Evolutionary conservation across 1,140 invertebrate genomes (phyloP).

Genomic region (Plectus sambesii): DNA sequence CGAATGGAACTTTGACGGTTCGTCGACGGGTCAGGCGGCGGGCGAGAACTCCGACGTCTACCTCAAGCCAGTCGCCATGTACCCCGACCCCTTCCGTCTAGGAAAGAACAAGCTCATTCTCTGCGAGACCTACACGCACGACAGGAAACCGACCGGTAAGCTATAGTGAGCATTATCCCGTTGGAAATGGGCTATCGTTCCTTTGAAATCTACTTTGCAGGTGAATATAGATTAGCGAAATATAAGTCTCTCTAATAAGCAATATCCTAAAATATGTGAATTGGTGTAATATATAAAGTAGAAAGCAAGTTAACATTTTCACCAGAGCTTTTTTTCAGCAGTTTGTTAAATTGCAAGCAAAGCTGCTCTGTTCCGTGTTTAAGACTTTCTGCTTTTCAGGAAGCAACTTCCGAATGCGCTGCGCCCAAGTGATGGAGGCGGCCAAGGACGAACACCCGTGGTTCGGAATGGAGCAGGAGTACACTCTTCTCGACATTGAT

Average conservation of each 20-base stretch:
- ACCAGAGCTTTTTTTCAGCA: constrained; percentile 23
- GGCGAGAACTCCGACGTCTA: constrained; percentile 71
- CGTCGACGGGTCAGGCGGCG: constrained; percentile 55
- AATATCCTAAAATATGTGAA: no score
- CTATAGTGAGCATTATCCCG: no score
- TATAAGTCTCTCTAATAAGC: no score
- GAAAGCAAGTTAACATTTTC: no score
- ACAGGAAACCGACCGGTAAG: constrained; percentile 59
- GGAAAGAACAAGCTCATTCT: constrained; percentile 81
- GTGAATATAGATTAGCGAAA: no score
- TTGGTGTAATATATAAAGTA: no score
- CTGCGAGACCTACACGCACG: constrained; percentile 64
- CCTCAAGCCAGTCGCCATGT: constrained; percentile 73
- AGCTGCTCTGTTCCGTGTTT: no score
- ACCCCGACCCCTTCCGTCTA: constrained; percentile 78
- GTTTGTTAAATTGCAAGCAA: no score
- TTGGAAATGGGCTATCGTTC: no score
- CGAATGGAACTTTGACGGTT: constrained; percentile 98
- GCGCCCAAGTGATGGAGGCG: constrained; percentile 60
- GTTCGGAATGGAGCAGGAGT: constrained; percentile 91
- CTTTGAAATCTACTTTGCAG: no score
- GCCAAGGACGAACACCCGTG: constrained; percentile 65
- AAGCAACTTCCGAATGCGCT: constrained; percentile 65
- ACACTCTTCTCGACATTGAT: constrained; percentile 77
- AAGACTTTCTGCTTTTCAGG: constrained; percentile 23